Percentiles rank a stretch among this genome's conserved stretches.
These are phyloP conservation scores for Euglossa dilemma DNA, from an alignment of 1,140 invertebrate species.

Conservation along the genomic window DNA sequence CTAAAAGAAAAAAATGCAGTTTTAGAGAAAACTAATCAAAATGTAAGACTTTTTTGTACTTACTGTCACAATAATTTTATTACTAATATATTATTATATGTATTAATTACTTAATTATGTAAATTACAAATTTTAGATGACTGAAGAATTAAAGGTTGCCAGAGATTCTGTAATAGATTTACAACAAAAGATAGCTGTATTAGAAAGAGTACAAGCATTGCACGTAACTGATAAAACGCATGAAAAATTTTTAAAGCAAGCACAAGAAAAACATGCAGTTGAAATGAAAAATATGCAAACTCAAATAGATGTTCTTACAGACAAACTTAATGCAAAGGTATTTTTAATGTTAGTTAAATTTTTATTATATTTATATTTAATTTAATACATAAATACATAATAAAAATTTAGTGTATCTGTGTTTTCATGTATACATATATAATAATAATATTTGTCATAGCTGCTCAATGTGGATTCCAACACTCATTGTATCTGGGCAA, in stretches of 20 bases:
- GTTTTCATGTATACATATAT: too few relatives aligned
- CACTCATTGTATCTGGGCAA: constrained; percentile 68
- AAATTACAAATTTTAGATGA: constrained; percentile 63
- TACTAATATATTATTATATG: neutral
- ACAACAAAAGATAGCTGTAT: constrained; percentile 73
- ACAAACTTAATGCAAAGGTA: constrained; percentile 75
- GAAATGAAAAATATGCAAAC: constrained; percentile 78
- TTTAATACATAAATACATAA: neutral
- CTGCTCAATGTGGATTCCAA: constrained; percentile 65
- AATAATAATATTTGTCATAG: constrained; percentile 57
- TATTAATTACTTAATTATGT: neutral
- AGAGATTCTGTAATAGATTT: constrained; percentile 72
- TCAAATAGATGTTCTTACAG: constrained; percentile 74
- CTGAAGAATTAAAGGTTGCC: constrained; percentile 71
- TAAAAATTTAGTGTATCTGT: neutral
- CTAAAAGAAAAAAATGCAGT: constrained; percentile 73
- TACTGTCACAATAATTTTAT: neutral
- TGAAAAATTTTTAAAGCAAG: constrained; percentile 77
- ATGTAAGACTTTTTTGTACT: constrained; percentile 64
- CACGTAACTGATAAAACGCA: constrained; percentile 73
- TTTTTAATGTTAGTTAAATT: constrained; percentile 2
- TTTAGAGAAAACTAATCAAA: constrained; percentile 75
- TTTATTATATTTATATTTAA: neutral
- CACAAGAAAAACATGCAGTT: constrained; percentile 74
- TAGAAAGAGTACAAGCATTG: constrained; percentile 73